Evolutionary conservation across 2,888 invertebrate genomes (phyloP), one percentile per base, ranked within the genome.

Genomic region (Erynnis tages): DNA sequence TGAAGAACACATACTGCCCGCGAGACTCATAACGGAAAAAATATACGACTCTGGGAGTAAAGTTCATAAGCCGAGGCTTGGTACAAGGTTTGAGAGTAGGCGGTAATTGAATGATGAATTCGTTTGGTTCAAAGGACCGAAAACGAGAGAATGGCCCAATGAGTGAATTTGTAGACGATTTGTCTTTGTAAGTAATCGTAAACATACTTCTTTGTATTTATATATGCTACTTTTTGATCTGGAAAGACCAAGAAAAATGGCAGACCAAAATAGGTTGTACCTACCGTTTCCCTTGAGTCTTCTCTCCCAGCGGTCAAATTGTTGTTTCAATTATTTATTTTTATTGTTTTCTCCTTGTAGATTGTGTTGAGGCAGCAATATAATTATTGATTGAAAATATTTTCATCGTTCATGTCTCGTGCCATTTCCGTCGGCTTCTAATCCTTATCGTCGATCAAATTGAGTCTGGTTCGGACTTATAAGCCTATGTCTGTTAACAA

Each of bases 11-110:
- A 21, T 13, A 13, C 29, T 32, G 34, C 54, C 54, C 54, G 50
- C 45, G 54, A 46, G 54, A 35, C 23, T 50, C 46, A 32, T 54
- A 54, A 54, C 34, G 17, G 25, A 54, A 54, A 54, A 54, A 53
- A 53, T 53, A 54, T 54, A 54, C 35, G 53, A 30, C 27, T 44
- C 37, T 4, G 27, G 14, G 19, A 30, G 38, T 4, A 38, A 53
- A 46, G 32, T 53, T 46, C 37, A 29, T 38, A 7, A 17, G 11
- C n/a, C n/a, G 17, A 35, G 13, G 21, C 1, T 7, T 23, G 38
- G 48, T 17, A 25, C 37, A 29, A 37, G 37, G 19, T 17, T 30
- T 21, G 10, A 38, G 17, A 8, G 19, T 7, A 14, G 14, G 45
- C 34, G 45, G 14, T 10, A 6, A 7, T 1, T 2, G 7, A 19